phyloP scores from a whole-genome alignment of 2,888 invertebrate species.

The Xanthia togata region DNA sequence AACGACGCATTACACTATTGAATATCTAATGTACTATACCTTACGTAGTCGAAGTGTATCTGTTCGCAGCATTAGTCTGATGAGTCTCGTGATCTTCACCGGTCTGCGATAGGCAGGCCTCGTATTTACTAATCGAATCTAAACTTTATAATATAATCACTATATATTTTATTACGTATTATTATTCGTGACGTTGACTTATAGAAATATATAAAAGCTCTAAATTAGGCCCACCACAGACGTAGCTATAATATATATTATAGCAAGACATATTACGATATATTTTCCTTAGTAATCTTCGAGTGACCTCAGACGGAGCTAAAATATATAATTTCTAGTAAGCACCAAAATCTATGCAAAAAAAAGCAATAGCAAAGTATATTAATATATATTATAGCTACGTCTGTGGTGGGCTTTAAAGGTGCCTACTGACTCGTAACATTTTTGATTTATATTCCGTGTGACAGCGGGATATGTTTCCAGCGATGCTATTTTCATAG shows the following conservation, averaged over 20 bases:
- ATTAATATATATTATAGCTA: no score
- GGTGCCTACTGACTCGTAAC: conserved; percentile 60
- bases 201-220: conserved; percentile 36
- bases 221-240: no score
- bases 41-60: conserved; percentile 55
- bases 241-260: no score
- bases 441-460: conserved; percentile 43
- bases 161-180: conserved; percentile 60
- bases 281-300: no score
- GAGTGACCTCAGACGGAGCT: no score
- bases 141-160: conserved; percentile 62
- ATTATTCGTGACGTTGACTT: conserved; percentile 52
- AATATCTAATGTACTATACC: conserved; percentile 54
- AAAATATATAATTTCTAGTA: no score
- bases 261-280: no score
- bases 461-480: conserved; percentile 31
- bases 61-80: conserved; percentile 46
- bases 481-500: conserved; percentile 52
- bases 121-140: conserved; percentile 64
- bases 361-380: no score
- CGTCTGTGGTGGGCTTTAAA: no score
- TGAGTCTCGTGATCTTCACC: conserved; percentile 55
- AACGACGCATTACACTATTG: conserved; percentile 66
- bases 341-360: no score
- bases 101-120: conserved; percentile 56